Percentiles rank a stretch among this genome's conserved stretches.
phyloP scores from a whole-genome alignment of 2,797 vertebrate species.

The Borostomias antarcticus region DNA sequence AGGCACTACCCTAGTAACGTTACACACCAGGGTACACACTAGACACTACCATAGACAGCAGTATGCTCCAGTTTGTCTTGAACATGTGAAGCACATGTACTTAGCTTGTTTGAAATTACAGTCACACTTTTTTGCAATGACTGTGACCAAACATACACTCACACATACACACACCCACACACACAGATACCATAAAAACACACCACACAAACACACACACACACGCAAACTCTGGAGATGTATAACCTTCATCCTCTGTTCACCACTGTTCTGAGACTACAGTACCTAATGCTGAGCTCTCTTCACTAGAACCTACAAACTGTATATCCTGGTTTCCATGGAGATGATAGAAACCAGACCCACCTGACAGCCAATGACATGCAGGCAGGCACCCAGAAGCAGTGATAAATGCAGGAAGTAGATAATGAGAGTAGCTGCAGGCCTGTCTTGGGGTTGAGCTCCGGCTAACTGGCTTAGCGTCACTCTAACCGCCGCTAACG shows the following conservation, averaged over 20 bases:
- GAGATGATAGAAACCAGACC: conserved; percentile 45
- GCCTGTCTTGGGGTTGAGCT: neutral
- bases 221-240: neutral
- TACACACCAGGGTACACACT: too few species aligned
- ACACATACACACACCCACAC: neutral
- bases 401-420: conserved; percentile 11
- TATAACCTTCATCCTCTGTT: neutral
- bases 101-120: conserved; percentile 38
- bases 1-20: too few species aligned
- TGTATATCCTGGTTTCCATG: conserved; percentile 54
- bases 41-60: too few species aligned
- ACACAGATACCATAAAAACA: neutral
- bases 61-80: neutral
- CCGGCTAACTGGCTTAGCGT: neutral
- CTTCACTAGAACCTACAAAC: conserved; percentile 27
- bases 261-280: neutral
- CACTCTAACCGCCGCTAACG: neutral
- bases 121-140: conserved; percentile 44
- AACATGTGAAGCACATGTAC: neutral
- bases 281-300: conserved; percentile 25
- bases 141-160: conserved; percentile 24
- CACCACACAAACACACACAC: neutral
- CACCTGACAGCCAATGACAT: conserved; percentile 30
- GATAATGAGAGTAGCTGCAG: conserved; percentile 6
- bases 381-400: conserved; percentile 22